Base-by-base conservation (phyloP, 2,113 vertebrate species). In the Sturnus vulgaris region DNA sequence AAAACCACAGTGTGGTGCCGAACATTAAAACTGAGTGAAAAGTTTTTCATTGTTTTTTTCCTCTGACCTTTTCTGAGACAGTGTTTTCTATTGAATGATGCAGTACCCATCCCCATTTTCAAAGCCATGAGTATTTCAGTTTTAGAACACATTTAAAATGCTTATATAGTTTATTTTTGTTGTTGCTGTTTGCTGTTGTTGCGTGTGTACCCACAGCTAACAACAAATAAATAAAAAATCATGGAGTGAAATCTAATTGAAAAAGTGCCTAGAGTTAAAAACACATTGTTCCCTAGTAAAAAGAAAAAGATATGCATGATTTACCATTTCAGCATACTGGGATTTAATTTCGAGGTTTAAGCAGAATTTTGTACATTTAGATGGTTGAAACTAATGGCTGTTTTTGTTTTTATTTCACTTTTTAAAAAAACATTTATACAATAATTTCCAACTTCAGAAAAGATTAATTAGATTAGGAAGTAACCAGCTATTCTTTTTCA, bases 181-280 rank as follows among this genome's bases (percentile, higher is more conserved):
- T 65, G 37, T 76, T 92, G 50, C 52, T 31, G 5, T 73, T 93
- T 92, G 55, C 52, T 31, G 5, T 73, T 93, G 49, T 73, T 93
- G 49, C 3, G 3, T 77, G 49, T 59, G 24, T 83, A 82, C 52
- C 47, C 55, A 69, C 35, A 91, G 85, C 71, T 63, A 96, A 47
- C 42, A 82, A 82, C 19, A 80, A 80, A 80, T 80, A 95, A 79
- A 76, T 80, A 94, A 87, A 91, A 94, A 93, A 88, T 80, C 49
- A 44, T 28, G 55, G 59, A 88, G 77, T 92, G 89, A 89, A 93
- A 91, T 88, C 46, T 91, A 95, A 88, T 95, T 6, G 50, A 85
- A 91, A 91, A 94, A 90, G 31, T 77, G 66, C 93, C 95, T 85
- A 23, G 66, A 94, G 78, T 89, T 91, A 94, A 73, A 87, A 95